These are phyloP conservation scores for Phainopepla nitens DNA, from an alignment of 2,113 vertebrate species.

Conservation along the genomic window DNA sequence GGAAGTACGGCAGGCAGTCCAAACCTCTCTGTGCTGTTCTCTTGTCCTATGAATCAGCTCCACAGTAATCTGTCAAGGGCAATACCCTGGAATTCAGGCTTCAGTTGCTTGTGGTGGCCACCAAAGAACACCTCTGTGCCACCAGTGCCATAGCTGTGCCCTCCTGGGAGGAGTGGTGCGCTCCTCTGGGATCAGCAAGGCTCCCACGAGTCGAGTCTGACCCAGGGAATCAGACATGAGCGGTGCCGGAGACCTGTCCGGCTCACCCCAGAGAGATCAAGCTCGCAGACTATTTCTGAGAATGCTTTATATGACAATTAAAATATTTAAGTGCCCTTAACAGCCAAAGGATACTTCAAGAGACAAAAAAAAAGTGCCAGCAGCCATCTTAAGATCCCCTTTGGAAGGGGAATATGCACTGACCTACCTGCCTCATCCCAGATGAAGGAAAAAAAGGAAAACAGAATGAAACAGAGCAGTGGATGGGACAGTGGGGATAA, in stretches of 20 bases:
- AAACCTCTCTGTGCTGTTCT: not conserved
- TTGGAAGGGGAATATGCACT: not conserved
- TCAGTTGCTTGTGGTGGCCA: not conserved
- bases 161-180: fast-evolving
- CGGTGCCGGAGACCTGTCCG: fast-evolving
- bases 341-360: not conserved
- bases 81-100: not conserved
- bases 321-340: not conserved
- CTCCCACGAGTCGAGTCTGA: fast-evolving
- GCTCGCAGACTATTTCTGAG: not conserved
- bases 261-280: not conserved
- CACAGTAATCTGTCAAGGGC: fast-evolving
- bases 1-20: not conserved
- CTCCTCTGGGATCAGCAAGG: not conserved
- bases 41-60: not conserved
- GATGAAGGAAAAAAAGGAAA: not conserved
- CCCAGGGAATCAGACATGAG: not conserved
- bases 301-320: not conserved
- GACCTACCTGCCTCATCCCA: not conserved
- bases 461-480: not conserved
- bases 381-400: fast-evolving
- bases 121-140: not conserved
- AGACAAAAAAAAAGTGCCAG: not conserved
- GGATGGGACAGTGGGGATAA: not conserved
- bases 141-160: not conserved